These are phyloP conservation scores for Ophion obscuratus DNA, from an alignment of 2,888 invertebrate species.

Conservation along the genomic window DNA sequence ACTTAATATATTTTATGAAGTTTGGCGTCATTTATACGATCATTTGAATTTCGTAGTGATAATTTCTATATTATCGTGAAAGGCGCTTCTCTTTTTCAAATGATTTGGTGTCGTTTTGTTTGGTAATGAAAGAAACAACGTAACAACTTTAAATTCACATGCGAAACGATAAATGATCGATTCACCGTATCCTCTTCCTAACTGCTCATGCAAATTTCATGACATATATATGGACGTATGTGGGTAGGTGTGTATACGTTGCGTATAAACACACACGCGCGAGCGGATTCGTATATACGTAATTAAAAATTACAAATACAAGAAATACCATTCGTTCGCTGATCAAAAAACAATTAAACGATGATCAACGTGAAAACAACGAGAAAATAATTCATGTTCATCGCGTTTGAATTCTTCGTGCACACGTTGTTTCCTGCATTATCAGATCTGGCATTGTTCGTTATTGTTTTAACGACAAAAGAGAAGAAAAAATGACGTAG, in stretches of 20 bases:
- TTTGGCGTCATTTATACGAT: conserved; percentile 30
- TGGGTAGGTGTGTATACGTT: background rate
- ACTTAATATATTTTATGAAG: conserved; percentile 45
- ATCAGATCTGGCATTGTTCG: conserved; percentile 33
- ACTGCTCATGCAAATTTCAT: conserved; percentile 63
- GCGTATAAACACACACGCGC: background rate
- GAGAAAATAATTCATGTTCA: conserved; percentile 43
- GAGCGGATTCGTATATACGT: background rate
- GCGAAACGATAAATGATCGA: conserved; percentile 60
- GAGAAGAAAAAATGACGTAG: background rate
- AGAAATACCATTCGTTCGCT: conserved; percentile 54
- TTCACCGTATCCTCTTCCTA: conserved; percentile 55
- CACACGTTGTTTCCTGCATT: conserved; percentile 69
- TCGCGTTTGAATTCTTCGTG: conserved; percentile 63
- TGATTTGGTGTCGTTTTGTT: background rate
- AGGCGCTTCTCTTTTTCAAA: background rate
- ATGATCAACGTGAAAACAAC: conserved; percentile 46
- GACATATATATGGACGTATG: conserved; percentile 19
- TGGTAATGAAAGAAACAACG: conserved; percentile 67
- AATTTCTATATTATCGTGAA: background rate
- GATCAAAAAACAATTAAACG: conserved; percentile 40
- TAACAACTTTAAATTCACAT: conserved; percentile 61
- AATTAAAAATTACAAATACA: conserved; percentile 30
- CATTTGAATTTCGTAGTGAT: background rate
- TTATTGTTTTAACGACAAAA: background rate